phyloP scores from a whole-genome alignment of 2,113 vertebrate genomes.

The Engystomops pustulosus region DNA sequence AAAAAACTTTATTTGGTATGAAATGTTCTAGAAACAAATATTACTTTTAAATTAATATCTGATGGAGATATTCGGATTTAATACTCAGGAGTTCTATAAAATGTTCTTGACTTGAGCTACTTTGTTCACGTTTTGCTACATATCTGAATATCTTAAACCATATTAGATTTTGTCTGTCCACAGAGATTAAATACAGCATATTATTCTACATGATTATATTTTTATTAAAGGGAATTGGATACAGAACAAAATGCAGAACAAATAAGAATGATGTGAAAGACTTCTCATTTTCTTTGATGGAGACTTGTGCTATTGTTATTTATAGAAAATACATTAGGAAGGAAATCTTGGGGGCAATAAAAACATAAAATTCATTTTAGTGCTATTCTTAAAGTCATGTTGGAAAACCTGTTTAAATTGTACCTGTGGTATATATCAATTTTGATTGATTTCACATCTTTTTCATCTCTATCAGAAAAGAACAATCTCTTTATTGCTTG shows the following conservation, averaged over 20 bases:
- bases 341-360: slow-evolving; percentile 37
- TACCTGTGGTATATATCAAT: slow-evolving; percentile 30
- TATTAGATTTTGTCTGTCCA: background rate
- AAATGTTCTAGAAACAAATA: too few relatives aligned
- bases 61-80: background rate
- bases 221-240: slow-evolving; percentile 21
- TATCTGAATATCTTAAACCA: slow-evolving; percentile 14
- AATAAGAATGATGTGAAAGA: background rate
- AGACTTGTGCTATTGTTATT: slow-evolving; percentile 12
- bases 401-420: slow-evolving; percentile 1
- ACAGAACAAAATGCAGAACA: background rate
- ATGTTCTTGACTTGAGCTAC: background rate
- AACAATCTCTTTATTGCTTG: slow-evolving; percentile 44
- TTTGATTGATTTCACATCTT: slow-evolving; percentile 43
- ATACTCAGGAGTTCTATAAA: slow-evolving; percentile 5
- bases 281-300: slow-evolving; percentile 18
- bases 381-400: slow-evolving; percentile 2
- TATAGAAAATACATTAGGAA: slow-evolving; percentile 32
- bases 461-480: slow-evolving; percentile 51
- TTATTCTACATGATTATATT: background rate
- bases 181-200: background rate
- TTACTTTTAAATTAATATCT: background rate
- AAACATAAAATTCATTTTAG: slow-evolving; percentile 32
- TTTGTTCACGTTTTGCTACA: background rate
- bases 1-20: too few relatives aligned